phyloP scores from a whole-genome alignment of 2,113 vertebrate species.

The Pygoscelis adeliae region DNA sequence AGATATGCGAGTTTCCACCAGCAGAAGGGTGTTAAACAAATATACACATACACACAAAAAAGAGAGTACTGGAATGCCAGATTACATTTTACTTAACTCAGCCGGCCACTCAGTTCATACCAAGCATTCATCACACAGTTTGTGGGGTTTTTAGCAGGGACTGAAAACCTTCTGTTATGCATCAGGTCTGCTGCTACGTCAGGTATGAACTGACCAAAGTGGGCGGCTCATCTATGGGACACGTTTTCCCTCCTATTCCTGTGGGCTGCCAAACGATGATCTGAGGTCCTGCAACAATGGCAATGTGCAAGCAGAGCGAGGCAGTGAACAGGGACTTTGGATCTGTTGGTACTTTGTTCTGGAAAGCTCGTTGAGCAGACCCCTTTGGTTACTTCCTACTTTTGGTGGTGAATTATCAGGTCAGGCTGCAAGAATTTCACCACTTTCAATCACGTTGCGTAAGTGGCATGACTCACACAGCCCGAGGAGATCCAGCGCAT shows the following conservation, averaged over 20 bases:
- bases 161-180: background rate
- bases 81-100: background rate
- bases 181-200: background rate
- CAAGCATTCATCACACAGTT: background rate
- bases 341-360: background rate
- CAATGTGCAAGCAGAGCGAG: background rate
- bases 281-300: background rate
- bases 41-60: background rate
- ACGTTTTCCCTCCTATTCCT: background rate
- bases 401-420: background rate
- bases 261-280: background rate
- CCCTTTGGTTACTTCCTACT: background rate
- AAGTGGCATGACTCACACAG: background rate
- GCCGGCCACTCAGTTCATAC: background rate
- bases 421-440: background rate
- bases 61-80: background rate
- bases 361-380: background rate
- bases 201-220: background rate
- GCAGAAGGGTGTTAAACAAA: background rate
- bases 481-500: background rate
- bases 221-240: background rate
- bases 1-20: background rate
- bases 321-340: fast-evolving
- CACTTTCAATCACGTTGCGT: background rate
- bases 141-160: background rate